A percentile compares a stretch with the other conserved stretches of the same genome.
Conservation (phyloP, 2,797 vertebrate species). For the Argyrosomus regius region DNA sequence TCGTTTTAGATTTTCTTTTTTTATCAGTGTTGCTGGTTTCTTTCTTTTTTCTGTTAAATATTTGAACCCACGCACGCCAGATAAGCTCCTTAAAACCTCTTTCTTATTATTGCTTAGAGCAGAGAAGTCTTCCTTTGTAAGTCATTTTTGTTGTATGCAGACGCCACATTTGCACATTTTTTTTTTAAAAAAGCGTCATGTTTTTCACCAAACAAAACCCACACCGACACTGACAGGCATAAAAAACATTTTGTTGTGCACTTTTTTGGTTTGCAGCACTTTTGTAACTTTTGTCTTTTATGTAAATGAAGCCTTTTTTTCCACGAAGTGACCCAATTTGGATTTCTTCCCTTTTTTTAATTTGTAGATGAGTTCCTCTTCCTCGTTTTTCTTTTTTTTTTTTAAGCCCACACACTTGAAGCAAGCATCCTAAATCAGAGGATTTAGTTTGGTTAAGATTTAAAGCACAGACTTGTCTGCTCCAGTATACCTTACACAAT, state of each 20-base stretch:
- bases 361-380: neutral
- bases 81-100: conserved; percentile 22
- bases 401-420: neutral
- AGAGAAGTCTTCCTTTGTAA: neutral
- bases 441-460: no score
- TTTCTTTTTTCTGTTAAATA: conserved; percentile 1
- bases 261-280: neutral
- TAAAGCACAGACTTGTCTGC: neutral
- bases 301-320: conserved; percentile 6
- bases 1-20: conserved; percentile 1
- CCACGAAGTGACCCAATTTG: neutral
- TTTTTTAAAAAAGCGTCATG: conserved; percentile 2
- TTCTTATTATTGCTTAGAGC: neutral
- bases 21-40: conserved; percentile 16
- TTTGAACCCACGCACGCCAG: conserved; percentile 22
- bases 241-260: neutral
- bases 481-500: neutral
- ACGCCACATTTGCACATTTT: neutral
- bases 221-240: neutral
- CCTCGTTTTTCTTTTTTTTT: neutral
- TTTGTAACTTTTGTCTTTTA: neutral
- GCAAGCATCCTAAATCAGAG: neutral
- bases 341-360: neutral
- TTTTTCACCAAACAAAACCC: conserved; percentile 2
- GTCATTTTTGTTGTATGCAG: conserved; percentile 15